phyloP scores from a whole-genome alignment of 2,888 invertebrate genomes.

The Leucania comma region DNA sequence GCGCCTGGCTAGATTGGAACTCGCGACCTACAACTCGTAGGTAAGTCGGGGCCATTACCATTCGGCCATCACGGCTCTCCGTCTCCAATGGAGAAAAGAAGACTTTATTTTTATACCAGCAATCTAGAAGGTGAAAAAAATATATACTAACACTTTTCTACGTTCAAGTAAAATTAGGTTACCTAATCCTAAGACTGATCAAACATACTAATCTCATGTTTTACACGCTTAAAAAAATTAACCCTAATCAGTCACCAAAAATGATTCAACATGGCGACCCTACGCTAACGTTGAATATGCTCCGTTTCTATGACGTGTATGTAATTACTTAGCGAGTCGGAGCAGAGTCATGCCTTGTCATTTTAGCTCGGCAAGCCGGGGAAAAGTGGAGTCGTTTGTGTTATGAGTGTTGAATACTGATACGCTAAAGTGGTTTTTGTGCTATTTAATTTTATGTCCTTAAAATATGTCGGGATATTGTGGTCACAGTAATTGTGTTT shows the following conservation, averaged over 20 bases:
- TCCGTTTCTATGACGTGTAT: conserved; percentile 84
- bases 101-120: too few relatives aligned
- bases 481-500: conserved; percentile 49
- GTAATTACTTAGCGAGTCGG: conserved; percentile 87
- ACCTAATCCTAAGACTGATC: not conserved
- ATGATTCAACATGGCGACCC: conserved; percentile 62
- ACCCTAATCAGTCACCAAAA: conserved; percentile 36
- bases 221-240: conserved; percentile 4
- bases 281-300: conserved; percentile 69
- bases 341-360: conserved; percentile 89
- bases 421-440: conserved; percentile 65
- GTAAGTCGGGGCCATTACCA: too few relatives aligned
- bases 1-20: too few relatives aligned
- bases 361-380: conserved; percentile 76
- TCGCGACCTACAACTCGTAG: too few relatives aligned
- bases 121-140: too few relatives aligned
- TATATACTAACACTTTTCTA: too few relatives aligned
- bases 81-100: too few relatives aligned
- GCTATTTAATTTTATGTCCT: conserved; percentile 65
- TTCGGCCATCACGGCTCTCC: too few relatives aligned
- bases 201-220: not conserved
- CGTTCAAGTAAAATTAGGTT: too few relatives aligned
- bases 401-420: conserved; percentile 73
- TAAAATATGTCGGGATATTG: conserved; percentile 45
- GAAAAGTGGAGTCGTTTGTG: conserved; percentile 75